phyloP scores from a whole-genome alignment of 2,113 vertebrate genomes.

The Gallinago media region DNA sequence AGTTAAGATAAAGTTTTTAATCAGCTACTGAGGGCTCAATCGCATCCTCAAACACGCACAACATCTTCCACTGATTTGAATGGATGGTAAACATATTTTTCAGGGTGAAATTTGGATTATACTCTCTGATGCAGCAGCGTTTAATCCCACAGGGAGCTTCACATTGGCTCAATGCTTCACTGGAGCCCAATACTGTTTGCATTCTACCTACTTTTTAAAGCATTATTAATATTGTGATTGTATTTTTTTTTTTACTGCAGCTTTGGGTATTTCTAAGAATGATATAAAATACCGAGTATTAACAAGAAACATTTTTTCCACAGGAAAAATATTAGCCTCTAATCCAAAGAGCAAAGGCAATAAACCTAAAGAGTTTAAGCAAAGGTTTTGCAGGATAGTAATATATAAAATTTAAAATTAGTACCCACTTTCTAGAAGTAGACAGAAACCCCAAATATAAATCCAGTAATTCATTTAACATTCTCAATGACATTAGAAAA shows the following conservation, averaged over 20 bases:
- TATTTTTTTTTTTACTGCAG: not conserved
- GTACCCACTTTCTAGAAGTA: conserved; percentile 57
- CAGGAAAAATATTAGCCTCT: conserved; percentile 41
- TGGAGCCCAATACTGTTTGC: not conserved
- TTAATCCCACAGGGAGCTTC: not conserved
- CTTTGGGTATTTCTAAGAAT: conserved; percentile 52
- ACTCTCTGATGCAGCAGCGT: not conserved
- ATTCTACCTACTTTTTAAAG: not conserved
- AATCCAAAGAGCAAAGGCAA: conserved; percentile 60
- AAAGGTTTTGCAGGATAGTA: conserved; percentile 46
- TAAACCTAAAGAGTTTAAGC: conserved; percentile 54
- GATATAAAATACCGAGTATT: not conserved
- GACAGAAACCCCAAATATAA: conserved; percentile 41
- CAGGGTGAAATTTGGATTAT: conserved; percentile 33
- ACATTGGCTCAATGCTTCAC: not conserved
- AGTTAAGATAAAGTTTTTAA: conserved; percentile 20
- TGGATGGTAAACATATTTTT: not conserved
- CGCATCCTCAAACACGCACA: not conserved
- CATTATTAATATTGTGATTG: conserved; percentile 32
- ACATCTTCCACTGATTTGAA: not conserved
- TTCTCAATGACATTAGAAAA: conserved; percentile 65
- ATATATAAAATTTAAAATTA: conserved; percentile 66
- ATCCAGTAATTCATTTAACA: conserved; percentile 66
- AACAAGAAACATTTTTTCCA: conserved; percentile 11
- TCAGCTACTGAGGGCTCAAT: not conserved